Base-by-base conservation (phyloP, 2,113 vertebrate genomes). In the Psephotus haematonotus region DNA sequence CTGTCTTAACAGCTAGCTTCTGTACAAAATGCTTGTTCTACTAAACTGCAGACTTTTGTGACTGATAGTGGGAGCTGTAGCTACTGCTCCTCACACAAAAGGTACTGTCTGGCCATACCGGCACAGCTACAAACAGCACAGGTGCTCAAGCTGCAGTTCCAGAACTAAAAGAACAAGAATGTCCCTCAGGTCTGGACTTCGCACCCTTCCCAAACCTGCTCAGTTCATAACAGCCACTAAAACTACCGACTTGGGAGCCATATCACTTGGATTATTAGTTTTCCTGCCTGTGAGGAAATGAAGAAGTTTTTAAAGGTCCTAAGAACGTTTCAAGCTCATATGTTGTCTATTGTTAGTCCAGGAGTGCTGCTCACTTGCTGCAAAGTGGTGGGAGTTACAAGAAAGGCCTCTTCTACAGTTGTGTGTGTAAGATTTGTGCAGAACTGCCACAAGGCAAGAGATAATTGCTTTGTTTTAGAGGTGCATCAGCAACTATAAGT, bases 11-110 rank as follows among this genome's bases (percentile, higher is more conserved):
- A 80, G 27, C 17, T 74, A 29, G 18, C 13, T 69, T 57, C 35
- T 2, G 0, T 53, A 44, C 2, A 0, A 74, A 80, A 27, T 28
- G n/a, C 11, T 77, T 49, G 5, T 13, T 46, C 20, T n/a, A 6
- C 10, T 19, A 37, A 82, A 39, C 39, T 65, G 50, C 63, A 59
- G 60, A 10, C 60, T 75, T 4, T 50, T 47, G 28, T 84, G 43
- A 31, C 37, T 63, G 60, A 7, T 88, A 62, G 24, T 67, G 20
- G 62, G 29, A 68, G 41, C 68, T 71, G 6, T 11, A 9, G 12
- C 50, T 49, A 2, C 33, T 55, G 37, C 37, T 70, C 15, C 67
- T 79, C 53, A 68, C 43, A 16, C 39, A 33, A 25, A 83, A 59
- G 13, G 23, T 29, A 17, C 19, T 69, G 79, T 65, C 28, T 6